phyloP scores from a whole-genome alignment of 1,140 invertebrate genomes.

The Acromyrmex heyeri region DNA sequence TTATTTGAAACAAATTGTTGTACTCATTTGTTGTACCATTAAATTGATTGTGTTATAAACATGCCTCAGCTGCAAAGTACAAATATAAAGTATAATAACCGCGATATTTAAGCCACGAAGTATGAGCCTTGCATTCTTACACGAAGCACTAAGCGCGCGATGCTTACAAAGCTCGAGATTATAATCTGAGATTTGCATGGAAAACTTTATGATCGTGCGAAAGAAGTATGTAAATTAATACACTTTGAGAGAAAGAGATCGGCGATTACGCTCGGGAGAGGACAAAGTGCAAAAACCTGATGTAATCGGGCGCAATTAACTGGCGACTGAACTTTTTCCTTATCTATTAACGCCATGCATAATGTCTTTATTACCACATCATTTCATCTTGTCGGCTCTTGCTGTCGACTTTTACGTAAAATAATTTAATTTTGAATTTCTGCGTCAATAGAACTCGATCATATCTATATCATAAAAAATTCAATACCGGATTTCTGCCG shows the following conservation, averaged over 20 bases:
- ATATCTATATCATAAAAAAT: neutral
- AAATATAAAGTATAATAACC: slow-evolving; percentile 48
- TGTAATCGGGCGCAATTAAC: slow-evolving; percentile 53
- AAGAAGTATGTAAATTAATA: slow-evolving; percentile 64
- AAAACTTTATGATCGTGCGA: slow-evolving; percentile 60
- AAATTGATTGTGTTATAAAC: slow-evolving; percentile 36
- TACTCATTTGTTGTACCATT: neutral
- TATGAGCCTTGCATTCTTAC: slow-evolving; percentile 48
- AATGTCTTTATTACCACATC: slow-evolving; percentile 44
- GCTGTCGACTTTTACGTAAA: slow-evolving; percentile 9
- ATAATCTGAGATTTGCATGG: slow-evolving; percentile 58
- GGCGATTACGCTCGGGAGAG: slow-evolving; percentile 43
- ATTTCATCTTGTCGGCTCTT: slow-evolving; percentile 17
- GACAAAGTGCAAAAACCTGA: slow-evolving; percentile 51
- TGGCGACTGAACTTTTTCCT: slow-evolving; percentile 51
- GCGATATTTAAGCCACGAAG: slow-evolving; percentile 49
- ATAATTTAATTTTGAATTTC: neutral
- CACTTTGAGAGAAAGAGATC: slow-evolving; percentile 52
- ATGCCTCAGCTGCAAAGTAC: slow-evolving; percentile 17
- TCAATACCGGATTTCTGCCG: neutral
- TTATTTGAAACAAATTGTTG: neutral
- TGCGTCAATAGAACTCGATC: neutral
- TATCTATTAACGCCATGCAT: slow-evolving; percentile 58
- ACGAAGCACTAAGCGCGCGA: slow-evolving; percentile 54
- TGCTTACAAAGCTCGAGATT: slow-evolving; percentile 59